Conservation (phyloP, 1,140 invertebrate genomes). For the Pseudachorutes palmiensis region DNA sequence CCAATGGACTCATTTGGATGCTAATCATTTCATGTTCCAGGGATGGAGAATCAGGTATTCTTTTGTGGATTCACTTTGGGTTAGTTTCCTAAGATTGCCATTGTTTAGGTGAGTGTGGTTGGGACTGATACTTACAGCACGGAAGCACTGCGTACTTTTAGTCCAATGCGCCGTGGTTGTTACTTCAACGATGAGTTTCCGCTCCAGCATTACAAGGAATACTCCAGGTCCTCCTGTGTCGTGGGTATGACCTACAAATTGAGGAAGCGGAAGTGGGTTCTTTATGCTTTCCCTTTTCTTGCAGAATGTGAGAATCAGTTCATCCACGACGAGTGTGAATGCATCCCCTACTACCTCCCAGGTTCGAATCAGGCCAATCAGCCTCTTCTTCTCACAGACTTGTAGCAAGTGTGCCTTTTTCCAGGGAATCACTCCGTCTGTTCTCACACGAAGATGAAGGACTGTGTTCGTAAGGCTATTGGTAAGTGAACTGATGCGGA, state of each 20-base stretch:
- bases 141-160: conserved; percentile 24
- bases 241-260: conserved; percentile 18
- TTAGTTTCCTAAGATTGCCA: background rate
- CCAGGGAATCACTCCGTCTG: conserved; percentile 33
- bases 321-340: conserved; percentile 33
- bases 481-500: conserved; percentile 20
- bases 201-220: conserved; percentile 35
- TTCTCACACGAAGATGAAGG: conserved; percentile 12
- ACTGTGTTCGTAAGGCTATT: conserved; percentile 31
- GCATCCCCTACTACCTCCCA: conserved; percentile 36
- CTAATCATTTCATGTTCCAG: background rate
- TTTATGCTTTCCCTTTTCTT: background rate
- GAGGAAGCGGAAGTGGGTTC: background rate
- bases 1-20: background rate
- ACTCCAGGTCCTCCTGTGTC: conserved; percentile 34
- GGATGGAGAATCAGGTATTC: conserved; percentile 29
- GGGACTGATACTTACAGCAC: conserved; percentile 33
- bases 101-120: conserved; percentile 12
- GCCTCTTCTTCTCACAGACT: background rate
- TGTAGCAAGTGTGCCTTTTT: background rate
- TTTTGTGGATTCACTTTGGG: background rate
- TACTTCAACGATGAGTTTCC: conserved; percentile 33
- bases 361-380: conserved; percentile 19
- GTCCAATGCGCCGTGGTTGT: conserved; percentile 23
- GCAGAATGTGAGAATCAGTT: conserved; percentile 38